phyloP scores from a whole-genome alignment of 2,888 invertebrate species.

The Myopa tessellatipennis region DNA sequence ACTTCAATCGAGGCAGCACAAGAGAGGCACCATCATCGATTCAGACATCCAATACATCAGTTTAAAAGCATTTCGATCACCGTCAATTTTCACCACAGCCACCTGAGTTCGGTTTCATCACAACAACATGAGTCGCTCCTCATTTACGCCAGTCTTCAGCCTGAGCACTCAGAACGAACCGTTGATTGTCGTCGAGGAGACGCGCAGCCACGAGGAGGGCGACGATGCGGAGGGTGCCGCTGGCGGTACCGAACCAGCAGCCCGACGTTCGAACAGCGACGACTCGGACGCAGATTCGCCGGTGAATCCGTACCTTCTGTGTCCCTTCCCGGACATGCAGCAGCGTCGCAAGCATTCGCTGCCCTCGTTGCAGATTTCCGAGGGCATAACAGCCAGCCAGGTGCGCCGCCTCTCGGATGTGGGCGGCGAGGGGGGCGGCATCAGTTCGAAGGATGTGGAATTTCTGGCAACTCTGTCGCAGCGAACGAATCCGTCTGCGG shows the following conservation, averaged over 20 bases:
- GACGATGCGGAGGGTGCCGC: conserved; percentile 72
- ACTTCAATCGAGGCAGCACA: too few species aligned
- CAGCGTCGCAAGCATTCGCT: conserved; percentile 84
- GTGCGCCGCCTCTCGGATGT: conserved; percentile 84
- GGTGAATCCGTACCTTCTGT: conserved; percentile 83
- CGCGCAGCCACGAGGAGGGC: conserved; percentile 76
- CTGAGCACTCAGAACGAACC: conserved; percentile 75
- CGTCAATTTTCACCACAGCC: background rate
- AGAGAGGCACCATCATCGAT: background rate
- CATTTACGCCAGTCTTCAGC: conserved; percentile 74
- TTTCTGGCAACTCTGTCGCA: conserved; percentile 86
- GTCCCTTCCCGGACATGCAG: conserved; percentile 81
- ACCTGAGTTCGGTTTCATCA: background rate
- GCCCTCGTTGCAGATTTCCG: conserved; percentile 85
- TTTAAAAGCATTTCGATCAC: background rate
- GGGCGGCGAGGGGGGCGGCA: conserved; percentile 79
- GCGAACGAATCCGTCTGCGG: conserved; percentile 73
- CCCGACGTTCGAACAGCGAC: conserved; percentile 69
- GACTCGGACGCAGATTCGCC: conserved; percentile 80
- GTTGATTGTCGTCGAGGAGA: conserved; percentile 85
- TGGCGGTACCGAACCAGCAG: conserved; percentile 68
- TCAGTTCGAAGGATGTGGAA: conserved; percentile 83
- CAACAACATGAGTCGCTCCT: conserved; percentile 75
- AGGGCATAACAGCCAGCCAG: conserved; percentile 88
- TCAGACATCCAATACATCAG: background rate